A percentile compares a stretch with the other conserved stretches of the same genome.
Conservation (phyloP, 2,797 vertebrate genomes). For the Limosa lapponica region DNA sequence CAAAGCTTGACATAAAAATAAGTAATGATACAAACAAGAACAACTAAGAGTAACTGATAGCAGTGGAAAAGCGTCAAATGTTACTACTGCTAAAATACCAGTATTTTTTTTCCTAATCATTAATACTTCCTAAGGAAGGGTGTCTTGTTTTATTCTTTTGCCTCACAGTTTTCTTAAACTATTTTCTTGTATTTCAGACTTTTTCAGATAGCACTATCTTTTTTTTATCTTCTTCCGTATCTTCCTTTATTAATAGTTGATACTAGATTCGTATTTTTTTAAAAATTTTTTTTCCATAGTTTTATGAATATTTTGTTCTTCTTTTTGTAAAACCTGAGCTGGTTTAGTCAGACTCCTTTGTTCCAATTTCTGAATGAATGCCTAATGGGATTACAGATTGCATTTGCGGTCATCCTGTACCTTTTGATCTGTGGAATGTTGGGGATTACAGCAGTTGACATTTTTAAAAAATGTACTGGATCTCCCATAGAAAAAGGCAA, state of each 20-base stretch:
- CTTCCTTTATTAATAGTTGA: neutral
- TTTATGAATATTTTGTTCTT: neutral
- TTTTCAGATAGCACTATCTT: neutral
- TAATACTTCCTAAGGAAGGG: neutral
- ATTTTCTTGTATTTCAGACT: neutral
- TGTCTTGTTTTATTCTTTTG: neutral
- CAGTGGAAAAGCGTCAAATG: neutral
- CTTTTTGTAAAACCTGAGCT: neutral
- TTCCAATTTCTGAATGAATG: neutral
- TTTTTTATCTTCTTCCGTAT: neutral
- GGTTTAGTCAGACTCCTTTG: neutral
- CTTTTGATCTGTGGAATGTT: neutral
- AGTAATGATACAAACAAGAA: neutral
- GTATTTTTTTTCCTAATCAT: neutral
- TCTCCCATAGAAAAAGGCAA: neutral
- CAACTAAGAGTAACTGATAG: neutral
- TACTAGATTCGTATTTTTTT: neutral
- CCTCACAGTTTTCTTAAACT: neutral
- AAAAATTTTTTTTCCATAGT: rapidly evolving
- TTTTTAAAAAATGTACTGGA: neutral
- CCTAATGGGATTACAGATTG: neutral
- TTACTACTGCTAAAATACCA: neutral
- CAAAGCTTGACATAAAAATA: neutral
- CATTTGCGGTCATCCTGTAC: neutral
- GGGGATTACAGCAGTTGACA: neutral